Base-by-base conservation (phyloP, 2,888 invertebrate genomes). In the Xestoiulus laeticollis region DNA sequence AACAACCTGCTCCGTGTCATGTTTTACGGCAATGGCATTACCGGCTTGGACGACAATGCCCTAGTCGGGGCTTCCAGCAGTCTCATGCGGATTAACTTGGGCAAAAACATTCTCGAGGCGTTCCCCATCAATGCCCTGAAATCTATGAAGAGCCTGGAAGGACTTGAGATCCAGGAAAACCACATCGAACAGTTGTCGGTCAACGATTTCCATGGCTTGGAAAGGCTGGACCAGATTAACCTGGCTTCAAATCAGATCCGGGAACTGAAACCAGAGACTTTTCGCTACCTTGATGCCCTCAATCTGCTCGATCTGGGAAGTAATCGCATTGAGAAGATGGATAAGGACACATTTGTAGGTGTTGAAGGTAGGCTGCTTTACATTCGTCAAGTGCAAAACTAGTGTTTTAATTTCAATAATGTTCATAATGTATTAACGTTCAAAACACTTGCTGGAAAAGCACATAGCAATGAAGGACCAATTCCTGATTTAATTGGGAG, bases 241-340 rank as follows among this genome's bases (percentile, higher is more conserved):
- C 93, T 98, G 91, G 96, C 96, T 8, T 96, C 96, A 92, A 98
- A 98, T 93, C 95, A 95, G 91, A 93, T 97, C 89, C 94, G 94
- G 86, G 95, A 95, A 91, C 95, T 97, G 89, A 96, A 96, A 22
- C 94, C 95, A 5, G 94, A 95, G 91, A 95, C 97, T 0, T 94
- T 97, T n/a, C 95, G 95, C 0, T 94, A 95, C 88, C 93, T 97
- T 90, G 95, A 96, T 91, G 96, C 95, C 90, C 92, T 97, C 90
- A 96, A 96, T 92, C 97, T 96, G 91, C 93, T 97, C 86, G 97
- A 97, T 92, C 95, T 97, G 93, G 97, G 97, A 91, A 96, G 97
- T 91, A 97, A 97, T 91, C 94, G 94, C 89, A 96, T 97, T 89
- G 93, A 94, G 82, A 93, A 94, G 44, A 96, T 97, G 89, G 93